Conservation (phyloP, 2,888 invertebrate species). For the Cordilura impudica region DNA sequence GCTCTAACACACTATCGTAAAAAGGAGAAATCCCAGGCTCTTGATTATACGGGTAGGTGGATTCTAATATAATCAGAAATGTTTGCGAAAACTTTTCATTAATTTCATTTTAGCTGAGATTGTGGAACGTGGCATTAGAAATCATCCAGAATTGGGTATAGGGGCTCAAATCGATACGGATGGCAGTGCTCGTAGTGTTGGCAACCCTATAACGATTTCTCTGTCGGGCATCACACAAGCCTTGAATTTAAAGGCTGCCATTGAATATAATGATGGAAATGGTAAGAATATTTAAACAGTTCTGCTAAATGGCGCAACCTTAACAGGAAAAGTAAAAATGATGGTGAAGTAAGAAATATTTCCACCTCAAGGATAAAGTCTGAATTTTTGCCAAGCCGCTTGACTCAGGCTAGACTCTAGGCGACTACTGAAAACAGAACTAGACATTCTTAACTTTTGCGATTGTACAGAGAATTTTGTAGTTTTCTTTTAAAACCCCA, state of each 20-base stretch:
- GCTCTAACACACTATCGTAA: slow-evolving; percentile 96
- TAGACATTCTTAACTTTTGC: too few relatives aligned
- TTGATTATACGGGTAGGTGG: slow-evolving; percentile 90
- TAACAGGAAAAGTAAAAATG: too few relatives aligned
- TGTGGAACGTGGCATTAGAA: slow-evolving; percentile 95
- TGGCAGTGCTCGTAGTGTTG: slow-evolving; percentile 87
- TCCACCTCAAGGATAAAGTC: too few relatives aligned
- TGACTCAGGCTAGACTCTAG: too few relatives aligned
- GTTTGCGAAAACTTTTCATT: slow-evolving; percentile 71
- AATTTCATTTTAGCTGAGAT: slow-evolving; percentile 81
- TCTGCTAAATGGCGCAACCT: background rate
- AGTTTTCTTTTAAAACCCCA: too few relatives aligned
- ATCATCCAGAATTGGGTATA: slow-evolving; percentile 97
- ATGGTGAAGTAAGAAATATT: too few relatives aligned
- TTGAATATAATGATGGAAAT: slow-evolving; percentile 95
- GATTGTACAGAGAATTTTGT: too few relatives aligned
- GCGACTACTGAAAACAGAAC: too few relatives aligned
- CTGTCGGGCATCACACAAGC: slow-evolving; percentile 98
- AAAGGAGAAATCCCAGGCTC: slow-evolving; percentile 94
- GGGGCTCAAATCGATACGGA: slow-evolving; percentile 94
- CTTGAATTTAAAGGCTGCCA: slow-evolving; percentile 98
- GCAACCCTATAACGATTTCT: slow-evolving; percentile 83
- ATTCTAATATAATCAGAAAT: background rate
- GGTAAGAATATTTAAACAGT: slow-evolving; percentile 77
- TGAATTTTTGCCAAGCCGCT: too few relatives aligned